These are phyloP conservation scores for Bedellia somnulentella DNA, from an alignment of 2,888 invertebrate species.

Conservation along the genomic window DNA sequence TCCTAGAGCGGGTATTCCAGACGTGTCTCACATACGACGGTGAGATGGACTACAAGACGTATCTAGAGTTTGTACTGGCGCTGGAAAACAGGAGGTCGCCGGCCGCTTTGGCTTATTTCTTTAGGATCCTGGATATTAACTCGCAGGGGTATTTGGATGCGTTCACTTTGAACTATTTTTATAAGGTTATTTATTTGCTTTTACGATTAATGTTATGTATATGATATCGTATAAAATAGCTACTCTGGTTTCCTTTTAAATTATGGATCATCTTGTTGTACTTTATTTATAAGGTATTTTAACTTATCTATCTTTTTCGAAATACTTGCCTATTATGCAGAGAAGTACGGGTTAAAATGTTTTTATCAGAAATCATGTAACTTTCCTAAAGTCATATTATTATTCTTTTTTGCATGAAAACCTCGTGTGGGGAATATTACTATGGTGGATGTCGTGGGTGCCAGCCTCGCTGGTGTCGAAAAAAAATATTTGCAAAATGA, in stretches of 20 bases:
- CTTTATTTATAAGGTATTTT: too few relatives aligned
- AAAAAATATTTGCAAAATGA: too few relatives aligned
- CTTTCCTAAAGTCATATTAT: too few relatives aligned
- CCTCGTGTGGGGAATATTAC: too few relatives aligned
- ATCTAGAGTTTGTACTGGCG: constrained; percentile 90
- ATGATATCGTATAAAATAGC: not conserved
- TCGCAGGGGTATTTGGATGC: constrained; percentile 85
- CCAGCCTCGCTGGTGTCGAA: too few relatives aligned
- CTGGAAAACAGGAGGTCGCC: constrained; percentile 91
- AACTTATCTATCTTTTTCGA: too few relatives aligned
- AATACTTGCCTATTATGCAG: too few relatives aligned
- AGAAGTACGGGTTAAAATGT: too few relatives aligned
- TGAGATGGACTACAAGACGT: constrained; percentile 97
- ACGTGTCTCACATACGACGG: constrained; percentile 94
- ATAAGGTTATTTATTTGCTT: constrained; percentile 66
- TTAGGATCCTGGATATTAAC: constrained; percentile 88
- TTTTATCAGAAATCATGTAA: too few relatives aligned
- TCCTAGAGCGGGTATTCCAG: constrained; percentile 91
- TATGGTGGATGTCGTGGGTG: too few relatives aligned
- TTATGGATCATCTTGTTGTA: too few relatives aligned
- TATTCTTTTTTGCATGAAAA: too few relatives aligned
- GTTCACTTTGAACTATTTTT: constrained; percentile 91
- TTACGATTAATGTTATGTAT: constrained; percentile 1
- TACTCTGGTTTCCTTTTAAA: not conserved
- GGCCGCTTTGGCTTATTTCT: constrained; percentile 88